Evolutionary conservation across 2,888 invertebrate species (phyloP).

Genomic region (Andrena trimmerana): DNA sequence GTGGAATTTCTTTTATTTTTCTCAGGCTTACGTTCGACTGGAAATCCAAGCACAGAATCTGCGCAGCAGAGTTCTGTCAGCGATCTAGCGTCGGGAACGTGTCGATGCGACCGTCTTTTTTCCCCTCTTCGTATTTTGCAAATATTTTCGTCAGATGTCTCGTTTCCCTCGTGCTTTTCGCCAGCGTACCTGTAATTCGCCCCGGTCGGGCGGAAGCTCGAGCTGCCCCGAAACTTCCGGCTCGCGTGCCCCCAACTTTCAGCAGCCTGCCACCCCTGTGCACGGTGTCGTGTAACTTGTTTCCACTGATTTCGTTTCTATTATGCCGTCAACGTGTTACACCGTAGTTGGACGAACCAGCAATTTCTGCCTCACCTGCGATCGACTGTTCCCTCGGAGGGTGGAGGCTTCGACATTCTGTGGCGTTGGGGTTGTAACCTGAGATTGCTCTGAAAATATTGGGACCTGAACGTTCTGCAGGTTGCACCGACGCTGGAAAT

Average conservation of each 20-base stretch:
- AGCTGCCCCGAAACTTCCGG: slow-evolving; percentile 41
- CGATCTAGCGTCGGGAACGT: background rate
- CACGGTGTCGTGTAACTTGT: slow-evolving; percentile 16
- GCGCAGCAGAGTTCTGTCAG: background rate
- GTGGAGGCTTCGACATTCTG: background rate
- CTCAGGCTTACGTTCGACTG: background rate
- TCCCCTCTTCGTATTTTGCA: background rate
- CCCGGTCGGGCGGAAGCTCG: slow-evolving; percentile 9
- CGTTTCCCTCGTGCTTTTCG: slow-evolving; percentile 10
- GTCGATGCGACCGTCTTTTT: background rate
- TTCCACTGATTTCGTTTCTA: slow-evolving; percentile 33
- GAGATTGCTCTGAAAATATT: background rate
- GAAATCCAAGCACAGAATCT: background rate
- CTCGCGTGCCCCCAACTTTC: slow-evolving; percentile 45
- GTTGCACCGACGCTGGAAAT: background rate
- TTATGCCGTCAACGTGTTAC: slow-evolving; percentile 33
- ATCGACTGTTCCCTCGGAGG: slow-evolving; percentile 5
- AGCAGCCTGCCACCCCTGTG: slow-evolving; percentile 12
- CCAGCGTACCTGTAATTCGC: slow-evolving; percentile 35
- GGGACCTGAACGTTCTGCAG: background rate
- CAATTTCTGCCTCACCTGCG: slow-evolving; percentile 4
- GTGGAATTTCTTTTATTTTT: background rate
- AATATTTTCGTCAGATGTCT: slow-evolving; percentile 17
- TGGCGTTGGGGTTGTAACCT: background rate
- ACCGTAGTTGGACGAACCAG: background rate